Conservation (phyloP, 2,113 vertebrate species). For the Callionymus lyra region DNA sequence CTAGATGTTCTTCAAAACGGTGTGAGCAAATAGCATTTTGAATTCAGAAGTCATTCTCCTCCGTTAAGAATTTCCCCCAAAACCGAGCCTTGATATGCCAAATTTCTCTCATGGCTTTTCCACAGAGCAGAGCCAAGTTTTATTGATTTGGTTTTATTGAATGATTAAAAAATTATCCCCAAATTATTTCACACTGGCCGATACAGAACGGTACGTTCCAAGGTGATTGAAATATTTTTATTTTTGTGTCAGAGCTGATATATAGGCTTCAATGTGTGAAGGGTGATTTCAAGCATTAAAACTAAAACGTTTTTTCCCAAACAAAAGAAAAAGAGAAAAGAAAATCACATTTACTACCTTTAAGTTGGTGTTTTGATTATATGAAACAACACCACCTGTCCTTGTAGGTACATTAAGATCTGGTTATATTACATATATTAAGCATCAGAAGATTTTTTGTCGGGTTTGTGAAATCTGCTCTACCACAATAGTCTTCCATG, state of each 20-base stretch:
- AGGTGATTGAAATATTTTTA: too few relatives aligned
- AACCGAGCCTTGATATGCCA: too few relatives aligned
- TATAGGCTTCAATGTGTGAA: background rate
- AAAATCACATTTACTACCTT: background rate
- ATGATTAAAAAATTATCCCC: slow-evolving; percentile 1
- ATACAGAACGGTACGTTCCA: slow-evolving; percentile 1
- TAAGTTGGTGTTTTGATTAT: too few relatives aligned
- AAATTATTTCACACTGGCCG: slow-evolving; percentile 5
- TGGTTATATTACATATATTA: background rate
- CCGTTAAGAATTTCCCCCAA: too few relatives aligned
- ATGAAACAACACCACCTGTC: too few relatives aligned
- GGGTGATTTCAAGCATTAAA: background rate
- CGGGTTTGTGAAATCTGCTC: background rate
- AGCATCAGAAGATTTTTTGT: background rate
- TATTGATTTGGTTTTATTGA: background rate
- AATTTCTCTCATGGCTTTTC: too few relatives aligned
- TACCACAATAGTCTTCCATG: slow-evolving; percentile 3
- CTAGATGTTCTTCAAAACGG: too few relatives aligned
- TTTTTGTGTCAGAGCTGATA: slow-evolving; percentile 1
- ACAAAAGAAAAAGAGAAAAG: background rate
- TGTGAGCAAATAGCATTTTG: too few relatives aligned
- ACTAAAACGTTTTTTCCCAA: background rate
- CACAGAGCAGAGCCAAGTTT: too few relatives aligned
- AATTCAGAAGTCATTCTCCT: too few relatives aligned
- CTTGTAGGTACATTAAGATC: background rate